A percentile compares a stretch with the other conserved stretches of the same genome.
phyloP scores from a whole-genome alignment of 2,888 invertebrate species.

The Callyntrura guangdongensis region DNA sequence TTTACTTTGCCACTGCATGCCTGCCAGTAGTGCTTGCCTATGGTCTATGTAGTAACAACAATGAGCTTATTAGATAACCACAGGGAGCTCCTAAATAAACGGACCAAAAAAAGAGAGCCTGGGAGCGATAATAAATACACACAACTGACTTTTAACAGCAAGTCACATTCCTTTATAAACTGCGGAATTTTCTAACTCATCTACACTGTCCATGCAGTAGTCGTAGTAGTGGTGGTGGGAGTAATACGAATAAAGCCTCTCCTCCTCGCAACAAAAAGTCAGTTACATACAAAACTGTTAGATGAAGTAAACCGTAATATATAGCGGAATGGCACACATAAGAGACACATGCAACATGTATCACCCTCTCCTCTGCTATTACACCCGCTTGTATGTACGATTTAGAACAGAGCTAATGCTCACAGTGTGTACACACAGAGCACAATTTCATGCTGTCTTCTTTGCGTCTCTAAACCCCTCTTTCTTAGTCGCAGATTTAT shows the following conservation, averaged over 20 bases:
- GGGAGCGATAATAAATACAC: conserved; percentile 43
- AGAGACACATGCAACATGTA: conserved; percentile 41
- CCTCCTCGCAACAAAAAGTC: conserved; percentile 55
- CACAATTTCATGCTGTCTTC: conserved; percentile 83
- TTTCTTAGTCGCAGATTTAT: conserved; percentile 82
- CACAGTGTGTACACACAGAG: neutral
- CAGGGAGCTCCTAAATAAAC: conserved; percentile 72
- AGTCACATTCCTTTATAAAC: conserved; percentile 50
- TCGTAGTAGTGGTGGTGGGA: no score
- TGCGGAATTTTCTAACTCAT: conserved; percentile 33
- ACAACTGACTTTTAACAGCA: conserved; percentile 54
- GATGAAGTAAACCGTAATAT: conserved; percentile 53
- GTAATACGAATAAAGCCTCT: conserved; percentile 33
- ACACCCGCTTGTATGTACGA: neutral
- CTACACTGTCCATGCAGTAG: conserved; percentile 1
- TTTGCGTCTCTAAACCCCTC: conserved; percentile 79
- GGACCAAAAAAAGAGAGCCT: conserved; percentile 46
- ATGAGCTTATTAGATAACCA: conserved; percentile 77
- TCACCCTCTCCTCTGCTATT: neutral
- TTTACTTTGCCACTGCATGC: no score
- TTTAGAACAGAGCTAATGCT: neutral
- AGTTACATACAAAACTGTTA: conserved; percentile 69
- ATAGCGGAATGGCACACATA: conserved; percentile 25
- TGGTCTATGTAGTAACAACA: conserved; percentile 29
- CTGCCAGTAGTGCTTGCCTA: neutral